Conservation (phyloP, 2,888 invertebrate species). For the Miltochrista miniata region DNA sequence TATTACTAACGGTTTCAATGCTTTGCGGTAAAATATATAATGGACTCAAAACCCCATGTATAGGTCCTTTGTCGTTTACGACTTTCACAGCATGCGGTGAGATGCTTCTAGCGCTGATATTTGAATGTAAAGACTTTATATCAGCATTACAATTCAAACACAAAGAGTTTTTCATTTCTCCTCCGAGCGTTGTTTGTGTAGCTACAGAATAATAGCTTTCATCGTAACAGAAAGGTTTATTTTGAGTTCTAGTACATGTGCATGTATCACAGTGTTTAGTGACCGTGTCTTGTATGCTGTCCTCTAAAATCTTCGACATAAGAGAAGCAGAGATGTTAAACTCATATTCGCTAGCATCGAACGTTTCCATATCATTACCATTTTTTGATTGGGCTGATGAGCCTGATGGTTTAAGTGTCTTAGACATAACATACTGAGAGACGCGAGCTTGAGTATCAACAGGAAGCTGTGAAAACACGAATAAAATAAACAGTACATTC, state of each 20-base stretch:
- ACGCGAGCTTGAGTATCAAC: slow-evolving; percentile 96
- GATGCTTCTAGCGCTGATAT: slow-evolving; percentile 67
- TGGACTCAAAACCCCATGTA: slow-evolving; percentile 49
- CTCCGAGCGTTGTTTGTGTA: slow-evolving; percentile 84
- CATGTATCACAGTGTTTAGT: slow-evolving; percentile 93
- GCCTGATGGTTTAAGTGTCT: slow-evolving; percentile 72
- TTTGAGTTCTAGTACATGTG: slow-evolving; percentile 85
- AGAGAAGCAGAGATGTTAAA: slow-evolving; percentile 93
- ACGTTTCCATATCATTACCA: slow-evolving; percentile 73
- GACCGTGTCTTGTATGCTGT: slow-evolving; percentile 91
- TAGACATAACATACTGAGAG: slow-evolving; percentile 88
- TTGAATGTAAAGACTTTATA: slow-evolving; percentile 69
- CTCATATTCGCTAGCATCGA: slow-evolving; percentile 84
- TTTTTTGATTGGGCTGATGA: slow-evolving; percentile 75
- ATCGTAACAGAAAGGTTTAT: slow-evolving; percentile 80
- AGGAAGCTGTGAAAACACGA: slow-evolving; percentile 87
- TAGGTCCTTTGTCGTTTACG: slow-evolving; percentile 59
- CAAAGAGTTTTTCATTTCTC: slow-evolving; percentile 77
- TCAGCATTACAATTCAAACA: slow-evolving; percentile 86
- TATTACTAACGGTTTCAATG: slow-evolving; percentile 39
- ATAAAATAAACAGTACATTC: not conserved
- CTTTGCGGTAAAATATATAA: slow-evolving; percentile 65
- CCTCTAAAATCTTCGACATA: slow-evolving; percentile 95
- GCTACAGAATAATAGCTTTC: slow-evolving; percentile 83
- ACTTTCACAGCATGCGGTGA: slow-evolving; percentile 67